Evolutionary conservation across 2,888 invertebrate genomes (phyloP).

Genomic region (Agrotis ipsilon): DNA sequence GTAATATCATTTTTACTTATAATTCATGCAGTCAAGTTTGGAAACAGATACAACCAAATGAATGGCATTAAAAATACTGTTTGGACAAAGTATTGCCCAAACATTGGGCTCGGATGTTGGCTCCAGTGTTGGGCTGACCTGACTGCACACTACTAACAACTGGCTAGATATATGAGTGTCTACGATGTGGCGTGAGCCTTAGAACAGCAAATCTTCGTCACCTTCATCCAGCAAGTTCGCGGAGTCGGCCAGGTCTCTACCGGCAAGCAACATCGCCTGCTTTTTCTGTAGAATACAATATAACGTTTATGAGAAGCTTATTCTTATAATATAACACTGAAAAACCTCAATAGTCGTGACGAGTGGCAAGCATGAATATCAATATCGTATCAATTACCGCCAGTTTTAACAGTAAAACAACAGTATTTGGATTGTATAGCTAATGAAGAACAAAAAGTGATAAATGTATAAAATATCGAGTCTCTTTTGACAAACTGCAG

Average conservation of each 20-base stretch:
- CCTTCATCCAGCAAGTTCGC: conserved; percentile 96
- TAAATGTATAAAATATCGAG: too few species aligned
- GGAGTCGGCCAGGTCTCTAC: conserved; percentile 81
- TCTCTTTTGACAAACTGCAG: too few species aligned
- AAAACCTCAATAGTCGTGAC: too few species aligned
- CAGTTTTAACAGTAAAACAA: too few species aligned
- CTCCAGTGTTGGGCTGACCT: conserved; percentile 55
- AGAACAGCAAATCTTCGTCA: conserved; percentile 97
- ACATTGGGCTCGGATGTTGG: conserved; percentile 31
- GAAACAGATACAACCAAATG: conserved; percentile 33
- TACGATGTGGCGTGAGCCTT: conserved; percentile 76
- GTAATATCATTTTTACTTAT: conserved; percentile 80
- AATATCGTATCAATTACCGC: too few species aligned
- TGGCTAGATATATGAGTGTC: conserved; percentile 69
- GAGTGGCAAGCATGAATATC: too few species aligned
- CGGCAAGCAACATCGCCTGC: conserved; percentile 75
- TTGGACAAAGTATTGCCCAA: conserved; percentile 23
- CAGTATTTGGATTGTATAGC: too few species aligned
- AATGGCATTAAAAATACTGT: conserved; percentile 2
- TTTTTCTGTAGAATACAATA: conserved; percentile 72
- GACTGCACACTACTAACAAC: conserved; percentile 79
- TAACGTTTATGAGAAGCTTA: too few species aligned
- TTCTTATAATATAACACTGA: too few species aligned
- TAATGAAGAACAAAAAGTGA: too few species aligned
- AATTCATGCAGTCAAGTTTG: conserved; percentile 78